Evolutionary conservation across 2,888 invertebrate genomes (phyloP).

Genomic region (Ectemnius cavifrons): DNA sequence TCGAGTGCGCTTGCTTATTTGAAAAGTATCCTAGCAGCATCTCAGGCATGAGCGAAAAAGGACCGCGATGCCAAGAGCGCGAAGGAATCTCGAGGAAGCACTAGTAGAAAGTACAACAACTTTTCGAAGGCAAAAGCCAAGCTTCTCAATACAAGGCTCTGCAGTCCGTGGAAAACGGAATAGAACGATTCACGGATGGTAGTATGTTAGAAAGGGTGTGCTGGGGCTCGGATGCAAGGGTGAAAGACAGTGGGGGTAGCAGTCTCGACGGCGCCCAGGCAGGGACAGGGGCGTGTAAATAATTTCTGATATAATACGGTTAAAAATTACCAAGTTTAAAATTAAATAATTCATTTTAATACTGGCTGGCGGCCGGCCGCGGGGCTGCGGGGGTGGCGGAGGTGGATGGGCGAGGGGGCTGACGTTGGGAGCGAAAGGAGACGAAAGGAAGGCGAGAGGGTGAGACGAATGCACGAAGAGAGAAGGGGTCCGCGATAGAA

Average conservation of each 20-base stretch:
- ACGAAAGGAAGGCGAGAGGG: slow-evolving; percentile 30
- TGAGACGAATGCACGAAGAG: slow-evolving; percentile 36
- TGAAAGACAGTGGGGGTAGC: slow-evolving; percentile 24
- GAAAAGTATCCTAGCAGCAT: not conserved
- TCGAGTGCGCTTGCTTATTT: not conserved
- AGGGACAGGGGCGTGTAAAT: slow-evolving; percentile 67
- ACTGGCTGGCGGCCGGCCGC: slow-evolving; percentile 76
- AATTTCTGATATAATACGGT: slow-evolving; percentile 76
- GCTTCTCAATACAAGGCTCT: not conserved
- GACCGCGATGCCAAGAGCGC: too few species aligned
- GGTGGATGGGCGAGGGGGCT: slow-evolving; percentile 6
- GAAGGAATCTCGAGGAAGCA: too few species aligned
- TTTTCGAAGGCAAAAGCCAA: too few species aligned
- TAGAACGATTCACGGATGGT: not conserved
- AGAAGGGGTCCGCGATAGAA: slow-evolving; percentile 42
- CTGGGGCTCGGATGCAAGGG: slow-evolving; percentile 16
- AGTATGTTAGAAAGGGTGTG: not conserved
- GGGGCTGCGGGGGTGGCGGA: slow-evolving; percentile 57
- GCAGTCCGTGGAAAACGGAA: not conserved
- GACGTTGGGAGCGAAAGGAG: slow-evolving; percentile 32
- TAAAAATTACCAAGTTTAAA: slow-evolving; percentile 81
- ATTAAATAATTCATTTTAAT: slow-evolving; percentile 83
- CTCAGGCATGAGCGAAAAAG: not conserved
- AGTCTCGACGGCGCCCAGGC: slow-evolving; percentile 53
- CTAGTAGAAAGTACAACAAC: too few species aligned